These are phyloP conservation scores for Xestoiulus laeticollis DNA, from an alignment of 2,888 invertebrate genomes.

Conservation along the genomic window DNA sequence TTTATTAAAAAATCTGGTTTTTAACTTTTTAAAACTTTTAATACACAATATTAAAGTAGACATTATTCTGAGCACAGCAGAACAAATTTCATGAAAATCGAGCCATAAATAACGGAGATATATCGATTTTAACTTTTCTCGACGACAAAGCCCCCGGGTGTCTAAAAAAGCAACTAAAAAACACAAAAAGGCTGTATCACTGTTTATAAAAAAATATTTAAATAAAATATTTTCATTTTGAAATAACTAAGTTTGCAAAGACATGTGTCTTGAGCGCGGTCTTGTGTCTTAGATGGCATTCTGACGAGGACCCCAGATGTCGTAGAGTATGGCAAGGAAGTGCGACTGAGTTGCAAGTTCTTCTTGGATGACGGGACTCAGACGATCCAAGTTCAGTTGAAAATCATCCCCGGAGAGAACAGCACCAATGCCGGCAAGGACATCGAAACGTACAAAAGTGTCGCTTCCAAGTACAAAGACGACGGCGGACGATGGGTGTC, in stretches of 20 bases:
- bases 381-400: not conserved
- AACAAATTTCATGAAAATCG: too few species aligned
- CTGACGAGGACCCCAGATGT: not conserved
- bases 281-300: not conserved
- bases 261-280: not conserved
- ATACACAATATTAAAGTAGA: too few species aligned
- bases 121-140: too few species aligned
- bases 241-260: not conserved
- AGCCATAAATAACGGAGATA: too few species aligned
- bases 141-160: too few species aligned
- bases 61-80: too few species aligned
- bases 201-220: too few species aligned
- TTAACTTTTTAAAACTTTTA: too few species aligned
- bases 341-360: not conserved
- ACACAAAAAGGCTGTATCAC: too few species aligned
- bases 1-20: too few species aligned
- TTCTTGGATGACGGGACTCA: not conserved
- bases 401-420: not conserved
- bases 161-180: too few species aligned
- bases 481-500: not conserved
- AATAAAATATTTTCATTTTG: not conserved
- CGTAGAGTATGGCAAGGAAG: not conserved
- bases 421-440: not conserved
- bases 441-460: not conserved
- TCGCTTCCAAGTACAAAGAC: not conserved